Base-by-base conservation (phyloP, 2,113 vertebrate genomes). In the Jaculus jaculus region DNA sequence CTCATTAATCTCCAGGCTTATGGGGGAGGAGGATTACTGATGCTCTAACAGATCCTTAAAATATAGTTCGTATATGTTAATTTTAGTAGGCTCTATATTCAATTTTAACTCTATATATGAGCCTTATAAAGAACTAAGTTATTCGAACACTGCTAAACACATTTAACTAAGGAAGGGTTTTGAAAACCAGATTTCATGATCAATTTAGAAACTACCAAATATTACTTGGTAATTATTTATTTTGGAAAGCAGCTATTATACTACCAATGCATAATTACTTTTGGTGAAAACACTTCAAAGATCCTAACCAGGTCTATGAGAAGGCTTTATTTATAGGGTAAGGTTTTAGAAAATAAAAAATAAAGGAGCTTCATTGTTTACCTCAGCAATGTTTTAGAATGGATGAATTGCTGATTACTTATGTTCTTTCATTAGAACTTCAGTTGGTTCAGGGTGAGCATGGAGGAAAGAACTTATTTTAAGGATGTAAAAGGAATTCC, bases 201-300 rank as follows among this genome's bases (percentile, higher is more conserved):
- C 13, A 69, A 26, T 86, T 95, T 92, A 74, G 32, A 92, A 83
- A 90, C 93, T 72, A 60, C 10, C 7, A 63, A 65, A 71, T 8
- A 42, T 73, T 61, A 39, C 28, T 79, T 28, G 26, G 30, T 54
- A 84, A 68, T 26, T 89, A 12, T 75, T 94, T 71, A 51, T 51
- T 47, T 61, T 47, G 42, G 42, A 47, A 47, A 47, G 42, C 42
- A 47, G 42, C 42, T 47, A 47, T 6, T 47, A 47, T 47, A 47
- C 42, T 47, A 47, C 42, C 42, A 47, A 47, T 47, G 42, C 42
- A 47, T 47, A 47, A 47, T 5, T 47, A 47, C 42, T 47, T 47
- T 47, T 47, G 42, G 42, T 71, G 18, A 73, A 73, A 39, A 73
- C 42, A 90, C 0, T 60, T 93, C 82, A 39, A 91, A 86, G 11